Evolutionary conservation across 2,113 vertebrate genomes (phyloP), one percentile per base, ranked within the genome.

Genomic region (Chlorodrepanis virens): DNA sequence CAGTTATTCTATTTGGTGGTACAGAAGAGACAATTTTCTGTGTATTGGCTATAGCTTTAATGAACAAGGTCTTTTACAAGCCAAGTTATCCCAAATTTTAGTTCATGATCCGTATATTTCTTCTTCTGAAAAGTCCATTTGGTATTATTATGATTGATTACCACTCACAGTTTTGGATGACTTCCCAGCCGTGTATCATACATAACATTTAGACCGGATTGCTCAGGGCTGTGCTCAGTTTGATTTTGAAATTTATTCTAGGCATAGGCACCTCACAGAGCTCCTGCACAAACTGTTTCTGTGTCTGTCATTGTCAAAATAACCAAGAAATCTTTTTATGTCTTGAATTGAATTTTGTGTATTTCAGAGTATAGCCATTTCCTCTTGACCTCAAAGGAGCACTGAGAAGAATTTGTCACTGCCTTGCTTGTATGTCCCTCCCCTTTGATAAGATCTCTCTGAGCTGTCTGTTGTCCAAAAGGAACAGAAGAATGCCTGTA

Each of bases 151-250:
- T 39, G 15, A 35, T 19, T 85, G 40, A 59, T 61, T 53, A 86
- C 18, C 8, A 52, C 4, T 15, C 18, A 52, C 45, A 7, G 24
- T 75, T 81, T 15, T 61, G 86, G 37, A 74, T 57, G 2, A 33
- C 53, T 82, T 83, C 31, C 27, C 17, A 53, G 70, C 7, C 8
- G 39, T 29, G 24, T 84, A 42, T 68, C 65, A 70, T 37, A 27
- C 22, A 14, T 42, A 68, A 19, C 0, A 0, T n/a, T 52, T 60
- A 44, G 23, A 80, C 9, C 18, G 61, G 42, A 56, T 35, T 75
- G 21, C 22, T 29, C 23, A 70, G 6, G 10, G 5, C 4, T 19
- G 0, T 28, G 8, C 10, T 49, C 14, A 45, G 16, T 20, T 78
- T 17, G 7, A 57, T 82, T 92, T 67, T 79, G 22, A 67, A 61